phyloP scores from a whole-genome alignment of 2,888 invertebrate genomes.

The Polydesmus complanatus region DNA sequence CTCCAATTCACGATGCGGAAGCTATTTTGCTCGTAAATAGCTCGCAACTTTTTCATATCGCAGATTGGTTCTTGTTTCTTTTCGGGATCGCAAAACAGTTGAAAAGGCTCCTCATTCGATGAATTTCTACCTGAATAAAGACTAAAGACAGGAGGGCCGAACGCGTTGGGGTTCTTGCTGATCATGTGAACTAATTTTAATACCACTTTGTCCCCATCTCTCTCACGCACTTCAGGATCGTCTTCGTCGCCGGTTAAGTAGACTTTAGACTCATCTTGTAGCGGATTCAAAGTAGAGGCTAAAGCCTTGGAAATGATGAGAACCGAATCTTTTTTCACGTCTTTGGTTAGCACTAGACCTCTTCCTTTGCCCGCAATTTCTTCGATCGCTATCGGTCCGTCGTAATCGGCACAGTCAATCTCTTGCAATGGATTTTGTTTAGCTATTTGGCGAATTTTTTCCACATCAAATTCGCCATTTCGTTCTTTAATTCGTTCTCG shows the following conservation, averaged over 20 bases:
- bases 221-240: not conserved
- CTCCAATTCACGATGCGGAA: too few species aligned
- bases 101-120: not conserved
- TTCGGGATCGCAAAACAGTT: conserved; percentile 3
- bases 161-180: conserved; percentile 7
- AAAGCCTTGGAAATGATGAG: not conserved
- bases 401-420: conserved; percentile 6
- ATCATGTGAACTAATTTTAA: not conserved
- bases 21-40: not conserved
- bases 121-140: not conserved
- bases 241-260: not conserved
- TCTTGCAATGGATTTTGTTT: not conserved
- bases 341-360: conserved; percentile 3
- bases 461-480: not conserved
- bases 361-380: conserved; percentile 7
- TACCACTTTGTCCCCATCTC: not conserved
- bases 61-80: conserved; percentile 6
- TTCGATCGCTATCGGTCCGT: not conserved
- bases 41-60: not conserved
- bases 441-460: not conserved
- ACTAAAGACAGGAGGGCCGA: not conserved
- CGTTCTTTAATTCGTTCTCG: not conserved
- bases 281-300: not conserved
- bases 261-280: too few species aligned
- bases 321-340: not conserved